Evolutionary conservation across 2,113 vertebrate genomes (phyloP).

Genomic region (Pachyramphus minor): DNA sequence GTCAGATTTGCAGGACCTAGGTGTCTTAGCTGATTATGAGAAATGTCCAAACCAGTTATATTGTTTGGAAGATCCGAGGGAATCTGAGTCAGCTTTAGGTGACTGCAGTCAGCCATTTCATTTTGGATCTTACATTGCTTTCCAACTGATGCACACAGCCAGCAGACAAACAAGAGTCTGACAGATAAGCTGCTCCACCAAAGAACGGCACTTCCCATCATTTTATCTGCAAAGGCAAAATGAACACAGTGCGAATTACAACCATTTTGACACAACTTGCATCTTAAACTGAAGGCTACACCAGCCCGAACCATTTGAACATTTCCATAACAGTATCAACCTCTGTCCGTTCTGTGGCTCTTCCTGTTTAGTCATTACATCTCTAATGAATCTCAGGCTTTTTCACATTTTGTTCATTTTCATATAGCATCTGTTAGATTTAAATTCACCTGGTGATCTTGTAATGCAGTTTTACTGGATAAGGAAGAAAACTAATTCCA

Average conservation of each 20-base stretch:
- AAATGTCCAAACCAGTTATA: conserved; percentile 84
- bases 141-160: neutral
- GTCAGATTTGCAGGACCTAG: conserved; percentile 70
- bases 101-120: conserved; percentile 86
- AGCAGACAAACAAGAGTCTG: conserved; percentile 20
- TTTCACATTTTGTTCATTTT: neutral
- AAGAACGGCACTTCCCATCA: conserved; percentile 14
- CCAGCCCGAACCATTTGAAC: neutral
- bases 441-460: neutral
- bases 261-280: neutral
- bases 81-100: conserved; percentile 78
- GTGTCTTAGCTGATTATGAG: conserved; percentile 83
- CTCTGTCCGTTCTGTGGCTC: neutral
- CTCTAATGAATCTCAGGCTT: neutral
- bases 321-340: neutral
- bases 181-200: neutral
- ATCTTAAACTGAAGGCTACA: neutral
- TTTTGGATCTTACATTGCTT: conserved; percentile 71
- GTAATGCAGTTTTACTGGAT: neutral
- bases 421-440: neutral
- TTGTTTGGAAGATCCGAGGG: conserved; percentile 83
- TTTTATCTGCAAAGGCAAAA: conserved; percentile 37
- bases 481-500: neutral
- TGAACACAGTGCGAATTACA: neutral
- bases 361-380: neutral